Base-by-base conservation (phyloP, 2,797 vertebrate genomes). In the Xenopus petersii region DNA sequence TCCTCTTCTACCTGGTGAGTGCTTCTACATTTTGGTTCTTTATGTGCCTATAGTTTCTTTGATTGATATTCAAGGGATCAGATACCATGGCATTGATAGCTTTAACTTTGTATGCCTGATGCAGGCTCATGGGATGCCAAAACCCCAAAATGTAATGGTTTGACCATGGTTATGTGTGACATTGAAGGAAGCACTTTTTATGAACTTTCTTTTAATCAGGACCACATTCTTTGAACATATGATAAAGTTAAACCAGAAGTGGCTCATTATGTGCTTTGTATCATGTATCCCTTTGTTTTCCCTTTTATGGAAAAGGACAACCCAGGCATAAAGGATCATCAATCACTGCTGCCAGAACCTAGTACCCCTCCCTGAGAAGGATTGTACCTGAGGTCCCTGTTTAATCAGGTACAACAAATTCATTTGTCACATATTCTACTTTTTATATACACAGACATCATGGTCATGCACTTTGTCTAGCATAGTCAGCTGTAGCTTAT, bases 31-130 rank as follows among this genome's bases (percentile, higher is more conserved):
- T 21, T 30, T 30, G 26, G 2, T 30, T 30, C 26, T 30, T 30
- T 30, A 30, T 30, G 26, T 30, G 26, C 26, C 26, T 30, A 30
- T 30, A 0, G 1, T 2, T 30, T 30, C 4, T 30, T 30, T 30
- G 2, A 30, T 30, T 30, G 26, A 30, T 30, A 30, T 30, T 30
- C 79, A 80, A 80, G 81, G 77, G 79, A 77, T 80, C 85, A 85
- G 83, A 54, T 84, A 30, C 26, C 26, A 30, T 2, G 84, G 80
- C 81, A n/a, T 0, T 51, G 49, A 51, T 51, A 1, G 49, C 49
- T 51, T 1, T 15, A 6, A 86, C 83, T 81, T 81, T 75, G 76
- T 58, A 70, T n/a, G 2, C 73, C 64, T 10, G 1, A 10, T 2
- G 9, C 65, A 64, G 62, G 77, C 69, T 80, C 79, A 83, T 80